Evolutionary conservation across 2,888 invertebrate species (phyloP).

Genomic region (Balanococcus diminutus): DNA sequence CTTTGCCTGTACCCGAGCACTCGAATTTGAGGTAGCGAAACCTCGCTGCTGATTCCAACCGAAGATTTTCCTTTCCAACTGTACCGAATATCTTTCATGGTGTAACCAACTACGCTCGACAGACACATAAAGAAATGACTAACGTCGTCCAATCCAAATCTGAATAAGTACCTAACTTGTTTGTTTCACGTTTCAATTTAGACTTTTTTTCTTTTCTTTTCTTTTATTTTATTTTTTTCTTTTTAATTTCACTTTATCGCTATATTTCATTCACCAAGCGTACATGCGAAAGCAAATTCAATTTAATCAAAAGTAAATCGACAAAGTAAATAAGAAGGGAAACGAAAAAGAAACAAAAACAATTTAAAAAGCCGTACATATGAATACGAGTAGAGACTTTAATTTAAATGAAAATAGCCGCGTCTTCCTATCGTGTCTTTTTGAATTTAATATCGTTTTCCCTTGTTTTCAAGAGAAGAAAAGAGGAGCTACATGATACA

Average conservation of each 20-base stretch:
- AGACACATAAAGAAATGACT: conserved; percentile 50
- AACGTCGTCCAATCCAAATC: neutral
- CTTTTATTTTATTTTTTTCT: neutral
- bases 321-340: neutral
- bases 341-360: neutral
- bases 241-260: neutral
- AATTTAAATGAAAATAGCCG: no score
- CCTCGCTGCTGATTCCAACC: conserved; percentile 93
- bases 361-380: neutral
- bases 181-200: neutral
- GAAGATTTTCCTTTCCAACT: conserved; percentile 95
- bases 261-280: neutral
- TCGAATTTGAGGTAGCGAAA: conserved; percentile 97
- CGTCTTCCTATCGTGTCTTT: no score
- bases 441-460: no score
- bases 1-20: conserved; percentile 95
- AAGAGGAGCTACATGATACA: no score
- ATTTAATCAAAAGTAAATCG: neutral
- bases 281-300: neutral
- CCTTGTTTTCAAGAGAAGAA: no score
- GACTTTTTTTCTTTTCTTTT: neutral
- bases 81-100: conserved; percentile 97
- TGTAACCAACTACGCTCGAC: conserved; percentile 87
- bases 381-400: neutral
- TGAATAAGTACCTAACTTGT: neutral